phyloP scores from a whole-genome alignment of 2,797 vertebrate genomes.

The Mus spretus region DNA sequence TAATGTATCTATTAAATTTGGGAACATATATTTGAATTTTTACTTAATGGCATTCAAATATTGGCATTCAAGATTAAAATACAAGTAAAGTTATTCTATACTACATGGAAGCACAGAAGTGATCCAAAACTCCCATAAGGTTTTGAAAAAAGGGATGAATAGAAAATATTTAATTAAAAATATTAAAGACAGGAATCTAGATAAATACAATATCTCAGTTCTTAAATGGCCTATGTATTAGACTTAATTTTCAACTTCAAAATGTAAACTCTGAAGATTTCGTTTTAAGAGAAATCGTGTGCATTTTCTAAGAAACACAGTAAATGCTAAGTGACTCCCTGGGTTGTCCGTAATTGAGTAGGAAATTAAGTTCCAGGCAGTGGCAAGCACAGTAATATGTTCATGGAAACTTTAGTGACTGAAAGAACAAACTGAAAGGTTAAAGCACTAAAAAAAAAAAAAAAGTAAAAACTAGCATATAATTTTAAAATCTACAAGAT shows the following conservation, averaged over 20 bases:
- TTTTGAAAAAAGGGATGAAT: not conserved
- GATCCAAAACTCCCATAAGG: not conserved
- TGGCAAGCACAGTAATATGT: not conserved
- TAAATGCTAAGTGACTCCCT: not conserved
- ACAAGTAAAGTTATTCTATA: not conserved
- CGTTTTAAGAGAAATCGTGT: not conserved
- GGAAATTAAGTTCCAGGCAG: not conserved
- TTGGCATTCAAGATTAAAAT: not conserved
- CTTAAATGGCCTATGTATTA: not conserved
- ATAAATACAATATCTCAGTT: not conserved
- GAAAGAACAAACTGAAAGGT: not conserved
- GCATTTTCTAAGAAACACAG: not conserved
- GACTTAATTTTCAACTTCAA: not conserved
- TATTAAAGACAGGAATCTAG: not conserved
- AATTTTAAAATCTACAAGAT: not conserved
- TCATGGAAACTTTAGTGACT: not conserved
- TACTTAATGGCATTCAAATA: not conserved
- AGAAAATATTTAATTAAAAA: not conserved
- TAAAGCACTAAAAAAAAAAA: not conserved
- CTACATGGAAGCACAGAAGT: not conserved
- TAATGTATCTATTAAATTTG: not conserved
- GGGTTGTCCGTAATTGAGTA: accelerated
- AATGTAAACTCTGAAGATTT: not conserved
- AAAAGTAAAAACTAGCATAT: not conserved
- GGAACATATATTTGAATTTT: not conserved